Evolutionary conservation across 1,140 invertebrate species (phyloP), one percentile per base, ranked within the genome.

Genomic region (Caenorhabditis brenneri): DNA sequence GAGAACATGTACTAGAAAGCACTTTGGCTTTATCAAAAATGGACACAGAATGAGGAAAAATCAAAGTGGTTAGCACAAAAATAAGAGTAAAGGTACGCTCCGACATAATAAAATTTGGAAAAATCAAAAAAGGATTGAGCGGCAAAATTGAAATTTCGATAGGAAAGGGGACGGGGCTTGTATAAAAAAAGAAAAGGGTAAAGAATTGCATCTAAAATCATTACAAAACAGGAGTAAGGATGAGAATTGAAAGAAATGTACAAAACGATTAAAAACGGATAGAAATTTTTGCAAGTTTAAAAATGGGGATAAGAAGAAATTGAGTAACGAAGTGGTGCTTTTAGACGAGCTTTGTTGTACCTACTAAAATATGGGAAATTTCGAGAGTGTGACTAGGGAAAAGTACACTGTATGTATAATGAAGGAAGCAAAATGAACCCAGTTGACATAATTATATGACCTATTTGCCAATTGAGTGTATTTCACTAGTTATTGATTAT

Each of bases 231-330:
- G 65, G 65, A 46, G 16, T 74, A 74, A 74, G 16, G 36, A 74
- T 74, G 65, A 74, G n/a, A 74, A 74, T 42, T 24, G 33, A 42
- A 46, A 42, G 65, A 74, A 74, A 74, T 74, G 65, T 74, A 74
- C 65, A 74, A 46, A 74, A 74, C 58, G 22, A 58, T n/a, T 65
- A 74, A 12, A 42, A 33, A n/a, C 33, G 6, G 10, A 4, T 15
- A 39, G 36, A 19, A 36, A 9, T 65, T 36, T 36, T 24, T 24
- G 15, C n/a, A 74, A 46, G 22, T 39, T 74, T n/a, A 42, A 42
- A 19, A 74, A 74, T 24, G 33, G 29, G 36, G 10, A 74, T 39
- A 58, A n/a, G 36, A 74, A 74, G 58, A 74, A 74, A 42, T 74
- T 74, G 65, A 74, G 29, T 74, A 74, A 74, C 7, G n/a, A 74